phyloP scores from a whole-genome alignment of 2,888 invertebrate genomes.

The Galeopsomyia nigrocyanea region DNA sequence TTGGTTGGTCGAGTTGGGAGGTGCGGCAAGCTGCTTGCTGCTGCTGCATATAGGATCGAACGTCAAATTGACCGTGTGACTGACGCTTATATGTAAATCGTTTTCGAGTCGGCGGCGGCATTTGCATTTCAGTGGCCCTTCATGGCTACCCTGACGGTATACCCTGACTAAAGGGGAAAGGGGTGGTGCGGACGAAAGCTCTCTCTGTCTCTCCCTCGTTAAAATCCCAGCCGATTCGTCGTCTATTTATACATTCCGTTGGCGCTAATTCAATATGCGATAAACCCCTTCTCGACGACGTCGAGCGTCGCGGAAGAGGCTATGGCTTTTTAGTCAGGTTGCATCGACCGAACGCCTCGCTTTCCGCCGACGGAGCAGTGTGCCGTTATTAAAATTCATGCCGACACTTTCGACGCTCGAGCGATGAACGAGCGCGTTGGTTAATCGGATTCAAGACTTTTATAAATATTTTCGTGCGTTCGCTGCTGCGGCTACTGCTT shows the following conservation, averaged over 20 bases:
- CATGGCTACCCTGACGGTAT: background rate
- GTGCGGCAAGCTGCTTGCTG: background rate
- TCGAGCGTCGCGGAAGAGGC: constrained; percentile 10
- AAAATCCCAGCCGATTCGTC: constrained; percentile 44
- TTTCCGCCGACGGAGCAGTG: background rate
- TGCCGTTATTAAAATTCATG: constrained; percentile 28
- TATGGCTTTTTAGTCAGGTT: constrained; percentile 1
- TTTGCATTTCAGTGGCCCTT: constrained; percentile 39
- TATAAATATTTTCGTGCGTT: constrained; percentile 29
- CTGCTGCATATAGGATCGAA: constrained; percentile 31
- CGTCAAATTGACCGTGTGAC: constrained; percentile 48
- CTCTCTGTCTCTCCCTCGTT: constrained; percentile 37
- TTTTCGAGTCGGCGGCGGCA: constrained; percentile 36
- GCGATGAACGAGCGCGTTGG: background rate
- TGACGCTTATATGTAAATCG: constrained; percentile 48
- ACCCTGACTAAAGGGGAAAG: constrained; percentile 6
- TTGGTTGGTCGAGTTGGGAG: too few relatives aligned
- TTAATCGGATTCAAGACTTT: constrained; percentile 40
- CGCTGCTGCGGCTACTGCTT: background rate
- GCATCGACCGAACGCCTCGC: too few relatives aligned
- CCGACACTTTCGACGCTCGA: background rate
- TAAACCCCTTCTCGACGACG: constrained; percentile 36
- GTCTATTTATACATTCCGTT: constrained; percentile 52
- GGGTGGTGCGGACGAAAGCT: constrained; percentile 8
- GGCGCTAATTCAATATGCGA: constrained; percentile 53